phyloP scores from a whole-genome alignment of 2,113 vertebrate genomes.

The Tetrao urogallus region DNA sequence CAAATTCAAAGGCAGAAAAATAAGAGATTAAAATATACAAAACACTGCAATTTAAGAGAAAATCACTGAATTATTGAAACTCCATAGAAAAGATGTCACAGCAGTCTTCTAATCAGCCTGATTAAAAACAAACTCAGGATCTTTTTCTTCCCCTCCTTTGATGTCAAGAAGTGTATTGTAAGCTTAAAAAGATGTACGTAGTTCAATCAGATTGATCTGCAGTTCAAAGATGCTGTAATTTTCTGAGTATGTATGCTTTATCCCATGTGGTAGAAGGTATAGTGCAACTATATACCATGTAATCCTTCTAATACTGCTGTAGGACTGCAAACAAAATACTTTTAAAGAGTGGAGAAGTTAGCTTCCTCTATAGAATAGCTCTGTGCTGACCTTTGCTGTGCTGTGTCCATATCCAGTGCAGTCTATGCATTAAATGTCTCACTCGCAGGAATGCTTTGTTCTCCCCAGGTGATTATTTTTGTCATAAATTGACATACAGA shows the following conservation, averaged over 20 bases:
- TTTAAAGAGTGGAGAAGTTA: neutral
- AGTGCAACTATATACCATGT: neutral
- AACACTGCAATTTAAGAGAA: conserved; percentile 56
- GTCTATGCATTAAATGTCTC: neutral
- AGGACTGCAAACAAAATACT: neutral
- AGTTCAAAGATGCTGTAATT: conserved; percentile 28
- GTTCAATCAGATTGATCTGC: conserved; percentile 30
- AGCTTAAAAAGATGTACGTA: conserved; percentile 30
- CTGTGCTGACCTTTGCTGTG: neutral
- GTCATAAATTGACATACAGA: neutral
- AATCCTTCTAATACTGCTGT: neutral
- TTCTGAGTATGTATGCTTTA: conserved; percentile 2
- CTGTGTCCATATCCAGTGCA: neutral
- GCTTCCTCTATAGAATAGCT: neutral
- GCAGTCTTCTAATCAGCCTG: conserved; percentile 22
- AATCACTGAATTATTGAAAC: conserved; percentile 61
- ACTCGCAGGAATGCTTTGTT: neutral
- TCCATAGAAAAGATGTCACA: neutral
- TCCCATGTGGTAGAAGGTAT: neutral
- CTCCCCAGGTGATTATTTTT: neutral
- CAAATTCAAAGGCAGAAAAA: conserved; percentile 43
- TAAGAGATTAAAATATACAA: conserved; percentile 59
- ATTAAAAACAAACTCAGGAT: neutral
- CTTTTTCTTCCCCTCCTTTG: neutral
- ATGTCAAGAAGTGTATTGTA: conserved; percentile 38